phyloP scores from a whole-genome alignment of 2,113 vertebrate genomes.

The Opisthocomus hoazin region DNA sequence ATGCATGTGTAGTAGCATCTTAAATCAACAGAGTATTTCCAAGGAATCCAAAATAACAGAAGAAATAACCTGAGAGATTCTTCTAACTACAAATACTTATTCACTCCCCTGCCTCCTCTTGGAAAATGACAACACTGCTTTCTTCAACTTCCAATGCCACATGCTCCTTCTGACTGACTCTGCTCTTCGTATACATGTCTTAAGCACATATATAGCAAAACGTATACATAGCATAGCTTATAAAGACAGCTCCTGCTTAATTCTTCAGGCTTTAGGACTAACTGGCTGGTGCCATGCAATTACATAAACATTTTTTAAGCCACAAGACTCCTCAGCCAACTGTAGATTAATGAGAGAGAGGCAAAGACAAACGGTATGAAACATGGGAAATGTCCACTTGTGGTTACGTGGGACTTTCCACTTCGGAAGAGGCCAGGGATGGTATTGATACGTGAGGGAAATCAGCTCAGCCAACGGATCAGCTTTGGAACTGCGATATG shows the following conservation, averaged over 20 bases:
- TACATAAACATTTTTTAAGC: not conserved
- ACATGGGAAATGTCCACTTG: not conserved
- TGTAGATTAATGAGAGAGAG: not conserved
- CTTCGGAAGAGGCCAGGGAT: not conserved
- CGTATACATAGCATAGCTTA: not conserved
- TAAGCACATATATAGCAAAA: not conserved
- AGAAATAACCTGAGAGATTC: not conserved
- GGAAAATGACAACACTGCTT: not conserved
- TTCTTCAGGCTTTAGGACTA: not conserved
- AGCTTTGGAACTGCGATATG: not conserved
- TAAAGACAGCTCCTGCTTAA: not conserved
- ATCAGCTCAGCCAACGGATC: not conserved
- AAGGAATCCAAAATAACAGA: not conserved
- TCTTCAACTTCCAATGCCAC: not conserved
- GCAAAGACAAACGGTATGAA: not conserved
- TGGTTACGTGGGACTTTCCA: not conserved
- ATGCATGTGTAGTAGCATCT: not conserved
- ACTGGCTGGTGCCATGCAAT: not conserved
- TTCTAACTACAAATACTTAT: not conserved
- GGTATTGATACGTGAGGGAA: fast-evolving
- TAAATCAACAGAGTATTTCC: not conserved
- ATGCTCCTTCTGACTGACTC: not conserved
- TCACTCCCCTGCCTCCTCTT: not conserved
- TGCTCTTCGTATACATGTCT: not conserved
- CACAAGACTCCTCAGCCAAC: not conserved